Conservation (phyloP, 1,140 invertebrate species). For the Delia radicum region DNA sequence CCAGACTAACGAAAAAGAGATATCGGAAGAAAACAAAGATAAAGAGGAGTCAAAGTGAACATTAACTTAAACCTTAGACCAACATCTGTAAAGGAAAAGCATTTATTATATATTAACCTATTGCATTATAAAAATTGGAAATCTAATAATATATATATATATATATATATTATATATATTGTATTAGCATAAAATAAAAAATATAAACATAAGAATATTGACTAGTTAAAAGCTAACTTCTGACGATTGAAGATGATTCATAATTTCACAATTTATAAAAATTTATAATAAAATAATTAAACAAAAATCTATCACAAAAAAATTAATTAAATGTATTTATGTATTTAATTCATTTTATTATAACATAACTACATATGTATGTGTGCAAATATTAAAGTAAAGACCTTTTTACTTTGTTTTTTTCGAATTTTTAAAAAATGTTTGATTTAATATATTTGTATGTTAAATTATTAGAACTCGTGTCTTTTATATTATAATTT, state of each 20-base stretch:
- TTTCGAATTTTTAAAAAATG: not conserved
- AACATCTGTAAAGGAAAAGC: conserved; percentile 25
- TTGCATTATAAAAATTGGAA: conserved; percentile 12
- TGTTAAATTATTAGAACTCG: no score
- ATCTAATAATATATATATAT: conserved; percentile 9
- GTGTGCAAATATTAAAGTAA: conserved; percentile 29
- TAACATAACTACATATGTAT: no score
- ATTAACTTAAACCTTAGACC: conserved; percentile 21
- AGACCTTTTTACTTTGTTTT: not conserved
- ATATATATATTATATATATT: conserved; percentile 26
- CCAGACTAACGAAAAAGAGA: conserved; percentile 66
- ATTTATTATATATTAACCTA: conserved; percentile 23
- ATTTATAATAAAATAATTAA: not conserved
- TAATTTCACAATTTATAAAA: conserved; percentile 15
- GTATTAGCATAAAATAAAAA: conserved; percentile 30
- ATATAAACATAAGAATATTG: conserved; percentile 40
- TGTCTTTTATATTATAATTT: not conserved
- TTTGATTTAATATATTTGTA: no score
- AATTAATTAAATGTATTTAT: not conserved
- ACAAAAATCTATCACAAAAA: not conserved
- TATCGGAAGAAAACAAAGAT: conserved; percentile 71
- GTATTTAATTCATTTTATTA: not conserved
- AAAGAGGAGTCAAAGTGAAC: conserved; percentile 62
- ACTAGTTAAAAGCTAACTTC: conserved; percentile 34
- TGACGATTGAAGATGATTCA: conserved; percentile 28